Conservation (phyloP, 1,140 invertebrate genomes). For the Pseudachorutes palmiensis region DNA sequence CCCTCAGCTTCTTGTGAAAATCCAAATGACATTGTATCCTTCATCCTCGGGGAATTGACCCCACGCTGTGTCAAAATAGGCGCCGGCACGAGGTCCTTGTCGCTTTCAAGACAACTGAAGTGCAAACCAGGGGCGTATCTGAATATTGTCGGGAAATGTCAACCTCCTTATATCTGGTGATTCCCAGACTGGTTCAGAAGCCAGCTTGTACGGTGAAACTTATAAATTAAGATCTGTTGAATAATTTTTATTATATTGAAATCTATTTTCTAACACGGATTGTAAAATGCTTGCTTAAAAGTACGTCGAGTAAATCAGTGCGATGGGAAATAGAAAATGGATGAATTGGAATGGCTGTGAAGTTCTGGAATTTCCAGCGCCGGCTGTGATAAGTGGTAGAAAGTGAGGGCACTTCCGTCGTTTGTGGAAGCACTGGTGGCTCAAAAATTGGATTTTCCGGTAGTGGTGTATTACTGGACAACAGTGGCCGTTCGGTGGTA, state of each 20-base stretch:
- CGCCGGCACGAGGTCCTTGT: not conserved
- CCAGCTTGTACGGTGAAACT: not conserved
- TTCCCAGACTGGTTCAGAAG: not conserved
- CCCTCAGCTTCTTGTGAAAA: not conserved
- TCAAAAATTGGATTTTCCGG: too few species aligned
- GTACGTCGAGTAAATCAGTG: not conserved
- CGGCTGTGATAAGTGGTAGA: too few species aligned
- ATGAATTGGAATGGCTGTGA: too few species aligned
- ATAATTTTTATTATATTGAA: not conserved
- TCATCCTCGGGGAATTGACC: not conserved
- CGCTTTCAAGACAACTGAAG: not conserved
- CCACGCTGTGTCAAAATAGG: not conserved
- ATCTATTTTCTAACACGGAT: not conserved
- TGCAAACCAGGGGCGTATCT: not conserved
- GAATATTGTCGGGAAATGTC: not conserved
- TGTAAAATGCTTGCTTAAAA: not conserved
- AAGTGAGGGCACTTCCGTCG: too few species aligned
- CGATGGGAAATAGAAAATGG: too few species aligned
- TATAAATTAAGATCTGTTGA: not conserved
- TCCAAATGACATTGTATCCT: not conserved
- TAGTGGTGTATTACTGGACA: too few species aligned
- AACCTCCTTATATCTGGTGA: not conserved
- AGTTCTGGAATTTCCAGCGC: too few species aligned
- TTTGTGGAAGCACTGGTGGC: too few species aligned
- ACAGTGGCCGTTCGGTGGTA: too few species aligned